Percentiles rank a stretch among this genome's conserved stretches.
phyloP scores from a whole-genome alignment of 1,140 invertebrate species.

The Bombus difficillimus region DNA sequence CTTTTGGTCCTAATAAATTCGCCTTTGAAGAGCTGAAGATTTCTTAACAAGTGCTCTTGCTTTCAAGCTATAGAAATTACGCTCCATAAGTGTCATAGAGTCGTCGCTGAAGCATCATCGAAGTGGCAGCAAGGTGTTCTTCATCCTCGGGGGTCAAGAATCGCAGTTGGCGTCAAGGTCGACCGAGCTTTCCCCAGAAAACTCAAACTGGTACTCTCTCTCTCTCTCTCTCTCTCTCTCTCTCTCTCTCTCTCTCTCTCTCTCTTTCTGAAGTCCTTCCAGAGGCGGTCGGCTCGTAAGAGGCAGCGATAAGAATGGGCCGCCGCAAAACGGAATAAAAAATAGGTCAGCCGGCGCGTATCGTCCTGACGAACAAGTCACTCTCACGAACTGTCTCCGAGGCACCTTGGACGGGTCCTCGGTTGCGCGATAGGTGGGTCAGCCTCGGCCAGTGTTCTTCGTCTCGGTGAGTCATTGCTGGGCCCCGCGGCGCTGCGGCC shows the following conservation, averaged over 20 bases:
- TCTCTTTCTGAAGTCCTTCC: neutral
- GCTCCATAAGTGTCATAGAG: no score
- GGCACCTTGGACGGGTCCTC: conserved; percentile 77
- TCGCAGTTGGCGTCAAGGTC: conserved; percentile 39
- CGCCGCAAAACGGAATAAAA: conserved; percentile 32
- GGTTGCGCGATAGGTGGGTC: conserved; percentile 76
- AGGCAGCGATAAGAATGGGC: neutral
- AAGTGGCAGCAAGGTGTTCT: neutral
- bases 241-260: neutral
- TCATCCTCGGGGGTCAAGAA: conserved; percentile 56
- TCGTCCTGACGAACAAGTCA: conserved; percentile 64
- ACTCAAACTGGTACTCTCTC: neutral
- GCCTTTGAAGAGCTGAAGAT: no score
- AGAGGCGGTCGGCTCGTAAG: neutral
- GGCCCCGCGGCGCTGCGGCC: conserved; percentile 72
- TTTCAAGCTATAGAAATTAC: no score
- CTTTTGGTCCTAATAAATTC: no score
- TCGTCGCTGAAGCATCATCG: no score
- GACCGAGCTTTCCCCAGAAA: conserved; percentile 39
- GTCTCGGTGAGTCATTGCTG: conserved; percentile 77
- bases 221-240: neutral
- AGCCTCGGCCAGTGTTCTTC: conserved; percentile 66
- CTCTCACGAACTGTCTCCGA: conserved; percentile 68
- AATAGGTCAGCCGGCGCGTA: conserved; percentile 61
- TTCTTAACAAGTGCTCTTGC: no score